phyloP scores from a whole-genome alignment of 2,797 vertebrate species.

The Adelosebastes latens region DNA sequence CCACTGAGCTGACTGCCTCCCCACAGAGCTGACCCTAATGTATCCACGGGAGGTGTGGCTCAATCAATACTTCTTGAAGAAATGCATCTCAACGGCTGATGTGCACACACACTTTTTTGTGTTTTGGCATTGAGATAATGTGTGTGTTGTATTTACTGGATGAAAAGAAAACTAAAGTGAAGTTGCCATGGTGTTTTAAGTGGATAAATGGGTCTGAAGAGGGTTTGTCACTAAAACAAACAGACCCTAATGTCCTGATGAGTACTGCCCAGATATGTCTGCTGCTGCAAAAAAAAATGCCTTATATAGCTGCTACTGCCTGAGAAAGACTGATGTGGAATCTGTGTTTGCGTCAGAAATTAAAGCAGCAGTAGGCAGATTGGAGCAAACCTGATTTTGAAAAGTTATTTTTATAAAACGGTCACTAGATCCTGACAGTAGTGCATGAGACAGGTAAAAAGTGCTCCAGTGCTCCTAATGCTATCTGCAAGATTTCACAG shows the following conservation, averaged over 20 bases:
- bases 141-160: background rate
- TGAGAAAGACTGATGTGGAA: background rate
- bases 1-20: conserved; percentile 31
- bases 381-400: no score
- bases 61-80: conserved; percentile 74
- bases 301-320: background rate
- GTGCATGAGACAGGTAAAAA: no score
- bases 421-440: no score
- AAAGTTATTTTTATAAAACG: no score
- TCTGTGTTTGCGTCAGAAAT: conserved; percentile 31
- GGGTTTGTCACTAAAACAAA: conserved; percentile 48
- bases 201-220: conserved; percentile 46
- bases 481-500: no score
- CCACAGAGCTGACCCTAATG: conserved; percentile 54
- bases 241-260: conserved; percentile 16
- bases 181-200: conserved; percentile 37
- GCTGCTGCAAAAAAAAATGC: background rate
- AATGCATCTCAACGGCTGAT: conserved; percentile 40
- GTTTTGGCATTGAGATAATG: background rate
- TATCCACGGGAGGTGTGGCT: conserved; percentile 58
- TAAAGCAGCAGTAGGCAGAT: background rate
- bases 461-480: no score
- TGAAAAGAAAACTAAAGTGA: background rate
- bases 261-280: conserved; percentile 22
- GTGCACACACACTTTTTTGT: conserved; percentile 22